These are phyloP conservation scores for Drosophila meridionalis DNA, from an alignment of 2,888 invertebrate species.

Conservation along the genomic window DNA sequence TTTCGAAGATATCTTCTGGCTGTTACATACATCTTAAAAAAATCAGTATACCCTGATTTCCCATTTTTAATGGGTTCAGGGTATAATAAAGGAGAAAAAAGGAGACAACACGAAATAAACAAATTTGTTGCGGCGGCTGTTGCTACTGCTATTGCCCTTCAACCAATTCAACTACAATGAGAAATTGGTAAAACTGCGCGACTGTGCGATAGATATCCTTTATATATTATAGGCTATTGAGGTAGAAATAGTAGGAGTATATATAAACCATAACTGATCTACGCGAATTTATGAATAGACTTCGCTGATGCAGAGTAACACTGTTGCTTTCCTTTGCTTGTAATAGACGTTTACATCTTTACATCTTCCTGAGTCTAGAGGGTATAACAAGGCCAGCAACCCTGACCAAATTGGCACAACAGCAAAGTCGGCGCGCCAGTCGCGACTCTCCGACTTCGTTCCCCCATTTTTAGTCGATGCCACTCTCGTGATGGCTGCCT, in stretches of 20 bases:
- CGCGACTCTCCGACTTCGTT: constrained; percentile 5
- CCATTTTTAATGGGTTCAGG: no score
- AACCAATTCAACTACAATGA: constrained; percentile 31
- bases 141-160: constrained; percentile 49
- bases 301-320: neutral
- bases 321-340: neutral
- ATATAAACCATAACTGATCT: neutral
- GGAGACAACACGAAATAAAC: constrained; percentile 26
- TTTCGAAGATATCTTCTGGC: no score
- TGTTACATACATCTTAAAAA: no score
- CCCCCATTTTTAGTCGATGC: neutral
- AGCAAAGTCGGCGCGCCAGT: constrained; percentile 59
- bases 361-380: neutral
- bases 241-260: neutral
- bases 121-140: constrained; percentile 47
- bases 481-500: neutral
- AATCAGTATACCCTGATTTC: no score
- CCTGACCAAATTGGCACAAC: constrained; percentile 60
- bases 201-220: neutral
- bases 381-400: constrained; percentile 23
- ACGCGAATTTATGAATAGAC: neutral
- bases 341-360: neutral
- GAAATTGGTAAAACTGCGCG: neutral
- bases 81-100: constrained; percentile 1
- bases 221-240: neutral